Evolutionary conservation across 1,140 invertebrate genomes (phyloP), one percentile per base, ranked within the genome.

Genomic region (Acromyrmex heyeri): DNA sequence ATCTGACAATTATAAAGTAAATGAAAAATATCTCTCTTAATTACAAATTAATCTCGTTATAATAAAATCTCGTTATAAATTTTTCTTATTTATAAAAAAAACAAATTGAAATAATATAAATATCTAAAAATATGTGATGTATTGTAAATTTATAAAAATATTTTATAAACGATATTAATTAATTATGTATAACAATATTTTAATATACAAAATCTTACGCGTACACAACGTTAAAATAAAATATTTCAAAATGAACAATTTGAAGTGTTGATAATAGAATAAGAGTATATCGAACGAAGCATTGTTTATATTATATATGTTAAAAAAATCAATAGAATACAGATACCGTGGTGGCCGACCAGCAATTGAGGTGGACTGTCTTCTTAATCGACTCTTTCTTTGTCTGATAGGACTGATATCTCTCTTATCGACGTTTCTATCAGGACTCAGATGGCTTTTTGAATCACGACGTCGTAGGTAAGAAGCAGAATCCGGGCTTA

Each of bases 401-500:
- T 96, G 96, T 88, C 96, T 96, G 79, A 96, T 97, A 57, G 97
- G 97, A 95, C 97, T 98, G 88, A 97, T 95, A 91, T 97, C 97
- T 34, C 97, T 94, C 85, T 94, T 95, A 72, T 97, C 97, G 61
- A 96, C 97, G 53, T 96, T 97, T 87, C 97, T 96, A 92, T 98
- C 98, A 1, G 98, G 97, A 88, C 97, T 98, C 30, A 98, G 92
- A 93, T 98, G 97, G 0, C 97, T 97, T 73, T 97, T 95, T 0
- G 97, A 97, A 89, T 98, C 97, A 14, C 97, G 95, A 16, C 98
- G 96, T 78, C 97, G 94, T 77, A 92, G 91, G 87, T 94, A 94
- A 62, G 96, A 97, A 6, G 98, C 98, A 62, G 98, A 98, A 93
- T 99, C 98, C 0, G 98, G 98, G 70, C 98, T 98, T 4, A 99